Conservation (phyloP, 1,140 invertebrate genomes). For the Batillaria attramentaria region DNA sequence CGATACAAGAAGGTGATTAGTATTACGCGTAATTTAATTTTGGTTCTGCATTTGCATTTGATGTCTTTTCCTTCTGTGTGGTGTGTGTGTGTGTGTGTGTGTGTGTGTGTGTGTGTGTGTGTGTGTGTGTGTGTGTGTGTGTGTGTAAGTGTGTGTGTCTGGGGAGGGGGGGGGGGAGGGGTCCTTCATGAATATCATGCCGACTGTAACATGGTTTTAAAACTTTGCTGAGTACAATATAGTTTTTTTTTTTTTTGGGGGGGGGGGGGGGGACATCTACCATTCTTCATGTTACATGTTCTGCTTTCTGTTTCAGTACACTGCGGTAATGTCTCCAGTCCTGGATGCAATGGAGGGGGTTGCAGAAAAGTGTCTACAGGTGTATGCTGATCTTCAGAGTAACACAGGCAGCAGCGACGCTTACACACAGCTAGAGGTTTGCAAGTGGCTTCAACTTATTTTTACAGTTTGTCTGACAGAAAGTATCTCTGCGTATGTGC, state of each 20-base stretch:
- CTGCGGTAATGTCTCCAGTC: slow-evolving; percentile 65
- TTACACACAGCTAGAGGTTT: slow-evolving; percentile 41
- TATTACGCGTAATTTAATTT: not conserved
- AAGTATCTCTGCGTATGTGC: not conserved
- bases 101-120: too few relatives aligned
- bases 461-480: not conserved
- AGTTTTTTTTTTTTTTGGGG: not conserved
- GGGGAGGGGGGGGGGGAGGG: too few relatives aligned
- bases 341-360: slow-evolving; percentile 62
- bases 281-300: not conserved
- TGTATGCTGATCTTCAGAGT: slow-evolving; percentile 40
- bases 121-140: too few relatives aligned
- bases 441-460: too few relatives aligned
- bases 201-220: not conserved
- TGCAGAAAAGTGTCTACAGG: slow-evolving; percentile 46
- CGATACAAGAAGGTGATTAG: slow-evolving; percentile 66
- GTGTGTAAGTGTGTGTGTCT: not conserved
- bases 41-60: not conserved
- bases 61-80: not conserved
- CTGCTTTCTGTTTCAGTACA: slow-evolving; percentile 51
- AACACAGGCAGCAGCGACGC: not conserved
- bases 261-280: not conserved
- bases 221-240: not conserved
- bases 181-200: not conserved
- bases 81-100: too few relatives aligned